Evolutionary conservation across 2,797 vertebrate genomes (phyloP), one percentile per base, ranked within the genome.

Genomic region (Manis pentadactyla): DNA sequence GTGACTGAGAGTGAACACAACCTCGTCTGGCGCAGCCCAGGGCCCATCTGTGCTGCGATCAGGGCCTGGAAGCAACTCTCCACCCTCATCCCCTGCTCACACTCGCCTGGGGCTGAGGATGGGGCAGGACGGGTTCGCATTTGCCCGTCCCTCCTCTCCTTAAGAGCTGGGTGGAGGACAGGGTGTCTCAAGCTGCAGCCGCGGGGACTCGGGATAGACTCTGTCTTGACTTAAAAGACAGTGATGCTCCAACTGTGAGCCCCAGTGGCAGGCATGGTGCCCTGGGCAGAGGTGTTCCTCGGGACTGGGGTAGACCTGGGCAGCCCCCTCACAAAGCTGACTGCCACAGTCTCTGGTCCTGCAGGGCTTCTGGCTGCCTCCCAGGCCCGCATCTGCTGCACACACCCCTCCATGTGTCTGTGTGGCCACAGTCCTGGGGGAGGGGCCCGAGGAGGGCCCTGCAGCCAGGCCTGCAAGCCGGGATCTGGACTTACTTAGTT

Each of bases 401-500:
- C 97, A 97, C 93, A 94, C 89, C 49, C 93, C 69, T 97, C 95
- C 94, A 78, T 97, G 96, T 93, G 96, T 95, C 95, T 95, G 86
- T 96, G 95, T 94, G 94, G 97, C 96, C 96, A 39, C 53, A 13
- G 93, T 94, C 96, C 87, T 96, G 86, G 88, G 94, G 90, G 91
- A 89, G 86, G 90, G 88, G 63, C 90, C 96, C 59, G 9, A 57
- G 66, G 85, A 94, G 86, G 78, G 93, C 63, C 97, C 91, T 95
- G 83, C 83, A 95, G 78, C 78, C 88, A 84, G 90, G 94, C 86
- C 94, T 97, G 69, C 74, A 91, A 81, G 88, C 96, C 49, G 91
- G 49, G 97, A 95, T 98, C 97, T 97, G 97, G 95, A 95, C 94
- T 97, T 78, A 96, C 95, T 98, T 97, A 98, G 96, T 82, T 97